These are phyloP conservation scores for Podiceps cristatus DNA, from an alignment of 2,113 vertebrate genomes.

Conservation along the genomic window DNA sequence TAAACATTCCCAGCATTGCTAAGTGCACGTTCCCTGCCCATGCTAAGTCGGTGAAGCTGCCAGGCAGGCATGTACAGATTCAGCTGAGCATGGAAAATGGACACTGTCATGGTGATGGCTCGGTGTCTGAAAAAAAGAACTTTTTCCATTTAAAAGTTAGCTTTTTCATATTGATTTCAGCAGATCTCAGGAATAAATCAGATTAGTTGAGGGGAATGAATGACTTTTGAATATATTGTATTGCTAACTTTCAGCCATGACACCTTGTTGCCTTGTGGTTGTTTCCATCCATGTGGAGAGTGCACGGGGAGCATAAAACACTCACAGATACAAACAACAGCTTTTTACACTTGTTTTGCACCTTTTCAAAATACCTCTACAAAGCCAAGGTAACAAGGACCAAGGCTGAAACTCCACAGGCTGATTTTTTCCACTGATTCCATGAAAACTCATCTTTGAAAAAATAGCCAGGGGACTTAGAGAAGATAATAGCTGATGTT, in stretches of 20 bases:
- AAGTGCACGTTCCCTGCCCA: neutral
- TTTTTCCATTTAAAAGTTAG: neutral
- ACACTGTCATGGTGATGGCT: conserved; percentile 56
- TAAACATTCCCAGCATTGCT: conserved; percentile 23
- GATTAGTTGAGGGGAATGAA: neutral
- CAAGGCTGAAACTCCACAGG: neutral
- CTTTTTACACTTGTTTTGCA: neutral
- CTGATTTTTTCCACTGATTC: neutral
- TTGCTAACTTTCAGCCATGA: neutral
- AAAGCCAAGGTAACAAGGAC: neutral
- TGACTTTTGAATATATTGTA: neutral
- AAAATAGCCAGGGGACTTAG: neutral
- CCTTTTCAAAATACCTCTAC: neutral
- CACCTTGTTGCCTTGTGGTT: neutral
- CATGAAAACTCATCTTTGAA: neutral
- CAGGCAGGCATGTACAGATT: conserved; percentile 8
- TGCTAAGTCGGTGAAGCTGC: conserved; percentile 10
- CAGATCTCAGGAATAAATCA: conserved; percentile 20
- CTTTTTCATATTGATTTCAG: conserved; percentile 19
- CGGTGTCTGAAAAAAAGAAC: neutral
- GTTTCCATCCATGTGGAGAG: neutral
- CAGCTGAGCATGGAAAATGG: conserved; percentile 40
- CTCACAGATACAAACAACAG: neutral
- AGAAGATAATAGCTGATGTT: neutral
- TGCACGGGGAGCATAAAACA: neutral